Evolutionary conservation across 1,140 invertebrate genomes (phyloP), one percentile per base, ranked within the genome.

Genomic region (Aphaenogaster ashmeadi): DNA sequence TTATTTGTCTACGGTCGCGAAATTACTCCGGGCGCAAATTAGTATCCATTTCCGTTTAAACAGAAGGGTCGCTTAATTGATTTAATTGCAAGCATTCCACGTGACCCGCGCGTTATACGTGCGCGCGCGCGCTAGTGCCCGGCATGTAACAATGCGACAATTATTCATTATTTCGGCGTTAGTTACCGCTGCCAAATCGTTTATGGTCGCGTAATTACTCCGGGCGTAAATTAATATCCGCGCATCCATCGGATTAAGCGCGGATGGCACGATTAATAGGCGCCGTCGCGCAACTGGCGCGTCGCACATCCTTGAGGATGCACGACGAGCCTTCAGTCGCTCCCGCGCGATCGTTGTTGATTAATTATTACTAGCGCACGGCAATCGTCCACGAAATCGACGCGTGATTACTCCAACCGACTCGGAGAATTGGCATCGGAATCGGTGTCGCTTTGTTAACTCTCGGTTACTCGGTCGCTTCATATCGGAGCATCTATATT

Each of bases 11-110:
- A 84, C 69, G 52, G 69, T 74, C 54, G 80, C 80, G 69, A 84
- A 84, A 84, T 84, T 84, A 84, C 80, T 84, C 67, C 69, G 69
- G 41, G 69, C 69, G 69, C 69, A 84, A 84, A 84, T 84, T 84
- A 84, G 80, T 84, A 84, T 84, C 69, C 80, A 74, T 84, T 84
- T 84, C 80, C 80, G 69, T 84, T 84, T 84, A 84, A 84, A 84
- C 80, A 47, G 80, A 84, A 60, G 80, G 80, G 80, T 60, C 80
- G 80, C 80, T 84, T 84, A 84, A 84, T 84, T 84, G 80, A 84
- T 84, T 84, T 84, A 84, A 84, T 84, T 84, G 80, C 80, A 74
- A 75, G 80, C 69, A 47, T 84, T 84, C 80, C 80, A 56, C 69
- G 80, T 84, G 80, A 75, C 80, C 80, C 80, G 80, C 67, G 67